Evolutionary conservation across 2,888 invertebrate species (phyloP).

Genomic region (Amphimallon solstitiale): DNA sequence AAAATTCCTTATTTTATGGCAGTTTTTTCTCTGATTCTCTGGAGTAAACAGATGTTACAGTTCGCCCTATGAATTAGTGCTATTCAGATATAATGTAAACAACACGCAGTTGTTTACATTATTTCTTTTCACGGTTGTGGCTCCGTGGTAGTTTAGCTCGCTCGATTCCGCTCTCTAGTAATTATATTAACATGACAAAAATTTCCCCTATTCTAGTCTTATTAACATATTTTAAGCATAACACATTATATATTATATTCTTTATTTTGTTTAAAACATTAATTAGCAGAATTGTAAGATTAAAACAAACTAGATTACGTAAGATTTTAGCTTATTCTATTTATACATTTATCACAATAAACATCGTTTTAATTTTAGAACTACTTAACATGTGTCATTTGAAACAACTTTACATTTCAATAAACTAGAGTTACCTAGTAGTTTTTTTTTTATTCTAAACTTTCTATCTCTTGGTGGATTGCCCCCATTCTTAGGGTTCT

Average conservation of each 20-base stretch:
- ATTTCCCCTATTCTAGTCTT: conserved; percentile 68
- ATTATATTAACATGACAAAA: conserved; percentile 75
- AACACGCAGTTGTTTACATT: too few relatives aligned
- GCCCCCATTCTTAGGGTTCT: conserved; percentile 71
- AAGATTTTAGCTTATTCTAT: conserved; percentile 71
- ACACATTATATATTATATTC: conserved; percentile 54
- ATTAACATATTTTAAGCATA: conserved; percentile 57
- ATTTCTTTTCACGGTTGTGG: too few relatives aligned
- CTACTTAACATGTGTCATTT: conserved; percentile 65
- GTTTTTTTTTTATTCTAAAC: conserved; percentile 66
- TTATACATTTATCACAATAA: conserved; percentile 64
- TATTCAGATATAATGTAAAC: too few relatives aligned
- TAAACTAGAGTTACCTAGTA: too few relatives aligned
- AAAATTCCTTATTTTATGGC: too few relatives aligned
- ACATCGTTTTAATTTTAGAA: conserved; percentile 65
- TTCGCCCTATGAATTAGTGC: too few relatives aligned
- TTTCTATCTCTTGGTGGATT: conserved; percentile 69
- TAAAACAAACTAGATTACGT: conserved; percentile 62
- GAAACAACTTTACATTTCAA: conserved; percentile 66
- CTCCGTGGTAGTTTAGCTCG: too few relatives aligned
- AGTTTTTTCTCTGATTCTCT: too few relatives aligned
- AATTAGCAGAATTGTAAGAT: conserved; percentile 66
- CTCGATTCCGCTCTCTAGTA: too few relatives aligned
- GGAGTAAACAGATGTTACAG: too few relatives aligned
- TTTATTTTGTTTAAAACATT: conserved; percentile 64